Evolutionary conservation across 2,888 invertebrate genomes (phyloP), one percentile per base, ranked within the genome.

Genomic region (Oegoconia quadripuncta): DNA sequence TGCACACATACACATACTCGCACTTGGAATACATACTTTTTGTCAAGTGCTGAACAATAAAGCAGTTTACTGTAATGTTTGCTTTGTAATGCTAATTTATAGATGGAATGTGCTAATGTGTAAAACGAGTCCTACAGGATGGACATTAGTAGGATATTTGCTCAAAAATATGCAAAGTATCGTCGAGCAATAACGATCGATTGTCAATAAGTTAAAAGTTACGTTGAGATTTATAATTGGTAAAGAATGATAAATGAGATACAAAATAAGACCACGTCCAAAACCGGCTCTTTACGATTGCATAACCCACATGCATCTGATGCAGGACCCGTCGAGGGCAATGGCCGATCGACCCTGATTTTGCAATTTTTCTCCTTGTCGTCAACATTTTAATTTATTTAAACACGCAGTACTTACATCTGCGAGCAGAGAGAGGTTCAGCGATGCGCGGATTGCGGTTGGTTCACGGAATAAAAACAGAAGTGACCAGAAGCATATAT

Each of bases 281-380:
- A 67, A 76, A 74, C 79, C 74, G 73, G 74, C 64, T 66, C 47
- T 50, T 58, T 33, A 42, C 46, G 55, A 71, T 82, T 82, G 72
- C 80, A 77, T 81, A 81, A 83, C 53, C 44, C 63, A 64, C 59
- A 55, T 68, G 66, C 66, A 59, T 58, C 61, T 59, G 57, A 53
- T 64, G 65, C 69, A 64, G 55, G 60, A 66, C 57, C 64, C 59
- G 50, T 48, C 41, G 60, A 53, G 79, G 67, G 55, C 79, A 64
- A 60, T 59, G 79, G 74, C 79, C 78, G 63, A 50, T 14, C 56
- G 62, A 60, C 62, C 62, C 63, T 69, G 61, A 67, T 66, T 73
- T 70, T 64, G 64, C 64, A 54, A 61, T 60, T 56, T 57, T 56
- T 60, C 52, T 41, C 20, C 34, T 44, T 30, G 40, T 1, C 46